Base-by-base conservation (phyloP, 2,113 vertebrate species). In the Zapornia atra region DNA sequence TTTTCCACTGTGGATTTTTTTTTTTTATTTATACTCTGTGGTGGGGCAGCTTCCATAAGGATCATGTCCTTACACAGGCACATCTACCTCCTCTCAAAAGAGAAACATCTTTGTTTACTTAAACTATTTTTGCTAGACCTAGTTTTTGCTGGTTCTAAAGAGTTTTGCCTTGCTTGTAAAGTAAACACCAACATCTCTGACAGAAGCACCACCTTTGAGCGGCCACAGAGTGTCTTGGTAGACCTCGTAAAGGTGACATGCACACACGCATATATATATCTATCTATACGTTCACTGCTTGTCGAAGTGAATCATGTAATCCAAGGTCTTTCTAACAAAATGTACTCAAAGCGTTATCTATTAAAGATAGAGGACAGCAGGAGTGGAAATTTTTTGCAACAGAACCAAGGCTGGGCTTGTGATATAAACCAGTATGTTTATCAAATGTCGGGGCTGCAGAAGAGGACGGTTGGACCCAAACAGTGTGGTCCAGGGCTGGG, bases 71-170 rank as follows among this genome's bases (percentile, higher is more conserved):
- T 78, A 83, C 90, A 83, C 51, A 92, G 76, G 79, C 82, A 91
- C 81, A 87, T 82, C 87, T 77, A 90, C 87, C 85, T 93, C 80
- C 51, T 92, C 28, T 14, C 69, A 56, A 64, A 84, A 92, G 44
- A 90, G 88, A 93, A 95, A 95, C 88, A 83, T 53, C 60, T 93
- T 85, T 86, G 76, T 90, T 96, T 94, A 86, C 88, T 84, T 64
- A 25, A 92, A 71, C 92, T 94, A 88, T 93, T 96, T 96, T 83
- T 84, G 87, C 56, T 73, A 96, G 80, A 91, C 60, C 56, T 78
- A 20, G 33, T 22, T 95, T 92, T 90, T 83, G n/a, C 90, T 93
- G 57, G 69, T 96, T 92, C 72, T 93, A 11, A 93, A 93, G 82
- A 81, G 69, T 84, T 93, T 68, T 88, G 90, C 71, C 86, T 88